Conservation (phyloP, 2,797 vertebrate genomes). For the Coilia nasus region DNA sequence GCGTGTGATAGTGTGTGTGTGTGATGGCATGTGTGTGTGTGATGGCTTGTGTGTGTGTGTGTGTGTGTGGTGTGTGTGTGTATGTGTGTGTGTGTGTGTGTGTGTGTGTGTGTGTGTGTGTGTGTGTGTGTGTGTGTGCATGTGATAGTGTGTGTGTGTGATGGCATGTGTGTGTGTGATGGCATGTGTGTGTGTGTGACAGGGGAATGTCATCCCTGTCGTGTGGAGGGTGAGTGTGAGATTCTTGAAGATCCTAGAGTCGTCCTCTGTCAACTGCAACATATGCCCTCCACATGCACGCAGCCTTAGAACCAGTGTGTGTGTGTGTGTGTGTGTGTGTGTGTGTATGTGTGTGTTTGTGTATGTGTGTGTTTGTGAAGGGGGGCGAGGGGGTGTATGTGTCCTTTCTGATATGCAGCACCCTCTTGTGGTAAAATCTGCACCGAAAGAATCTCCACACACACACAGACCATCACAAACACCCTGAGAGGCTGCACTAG, state of each 20-base stretch:
- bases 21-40: too few species aligned
- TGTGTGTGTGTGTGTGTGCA: not conserved
- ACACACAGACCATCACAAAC: not conserved
- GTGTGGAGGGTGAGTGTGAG: slow-evolving; percentile 30
- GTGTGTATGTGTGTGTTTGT: too few species aligned
- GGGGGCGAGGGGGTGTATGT: not conserved
- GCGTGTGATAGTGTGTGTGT: too few species aligned
- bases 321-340: too few species aligned
- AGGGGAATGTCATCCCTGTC: not conserved
- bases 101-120: too few species aligned
- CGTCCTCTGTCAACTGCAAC: slow-evolving; percentile 23
- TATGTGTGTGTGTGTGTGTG: not conserved
- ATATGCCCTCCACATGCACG: slow-evolving; percentile 10
- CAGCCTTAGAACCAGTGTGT: not conserved
- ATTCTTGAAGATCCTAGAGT: slow-evolving; percentile 30
- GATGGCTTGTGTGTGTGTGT: too few species aligned
- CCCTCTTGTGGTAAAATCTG: too few species aligned
- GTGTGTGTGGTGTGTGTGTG: not conserved
- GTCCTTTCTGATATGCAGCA: too few species aligned
- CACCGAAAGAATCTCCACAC: too few species aligned
- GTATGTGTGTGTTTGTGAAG: not conserved
- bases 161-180: too few species aligned
- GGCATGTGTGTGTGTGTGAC: too few species aligned
- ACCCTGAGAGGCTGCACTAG: not conserved
- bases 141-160: not conserved